Percentiles rank a stretch among this genome's conserved stretches.
phyloP scores from a whole-genome alignment of 2,113 vertebrate species.

The Caracal caracal region DNA sequence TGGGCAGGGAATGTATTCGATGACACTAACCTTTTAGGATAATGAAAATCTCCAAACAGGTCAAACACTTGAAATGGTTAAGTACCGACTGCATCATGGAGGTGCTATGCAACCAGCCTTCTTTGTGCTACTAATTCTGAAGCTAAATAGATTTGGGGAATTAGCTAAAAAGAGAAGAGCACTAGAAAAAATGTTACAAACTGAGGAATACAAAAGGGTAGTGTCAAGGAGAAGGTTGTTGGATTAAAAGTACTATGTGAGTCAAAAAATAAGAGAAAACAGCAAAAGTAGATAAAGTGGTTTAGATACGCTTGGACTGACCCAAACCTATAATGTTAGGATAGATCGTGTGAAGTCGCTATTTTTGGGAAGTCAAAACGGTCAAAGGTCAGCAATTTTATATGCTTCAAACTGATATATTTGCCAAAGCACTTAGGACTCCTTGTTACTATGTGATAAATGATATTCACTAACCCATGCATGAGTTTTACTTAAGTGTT shows the following conservation, averaged over 20 bases:
- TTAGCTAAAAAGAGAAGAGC: slow-evolving; percentile 42
- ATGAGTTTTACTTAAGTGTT: neutral
- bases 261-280: slow-evolving; percentile 31
- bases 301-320: neutral
- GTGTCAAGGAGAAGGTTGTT: slow-evolving; percentile 56
- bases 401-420: slow-evolving; percentile 29
- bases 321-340: neutral
- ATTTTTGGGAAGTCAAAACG: slow-evolving; percentile 22
- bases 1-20: slow-evolving; percentile 63
- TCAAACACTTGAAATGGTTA: slow-evolving; percentile 63
- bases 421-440: slow-evolving; percentile 20
- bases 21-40: slow-evolving; percentile 65
- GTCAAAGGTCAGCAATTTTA: slow-evolving; percentile 49
- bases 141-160: slow-evolving; percentile 64
- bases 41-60: slow-evolving; percentile 72
- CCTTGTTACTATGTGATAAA: slow-evolving; percentile 26
- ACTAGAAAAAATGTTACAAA: slow-evolving; percentile 63
- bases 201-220: slow-evolving; percentile 51
- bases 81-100: slow-evolving; percentile 54
- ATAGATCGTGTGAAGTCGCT: neutral
- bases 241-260: slow-evolving; percentile 54
- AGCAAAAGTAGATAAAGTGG: slow-evolving; percentile 21
- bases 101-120: slow-evolving; percentile 21
- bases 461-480: neutral
- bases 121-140: slow-evolving; percentile 64